Base-by-base conservation (phyloP, 2,888 invertebrate genomes). In the Portevinia maculata region DNA sequence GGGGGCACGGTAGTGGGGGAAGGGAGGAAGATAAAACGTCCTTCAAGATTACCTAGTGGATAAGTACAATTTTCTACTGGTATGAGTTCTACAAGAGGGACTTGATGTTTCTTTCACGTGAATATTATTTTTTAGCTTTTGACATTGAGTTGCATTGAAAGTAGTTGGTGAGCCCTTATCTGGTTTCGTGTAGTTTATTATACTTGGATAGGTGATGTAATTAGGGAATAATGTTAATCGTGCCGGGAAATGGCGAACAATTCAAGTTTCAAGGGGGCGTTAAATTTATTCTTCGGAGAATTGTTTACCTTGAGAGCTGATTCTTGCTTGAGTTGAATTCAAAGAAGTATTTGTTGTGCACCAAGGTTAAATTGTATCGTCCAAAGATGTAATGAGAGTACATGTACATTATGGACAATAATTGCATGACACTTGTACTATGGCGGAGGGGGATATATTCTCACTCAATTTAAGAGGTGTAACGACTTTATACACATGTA, bases 131-230 rank as follows among this genome's bases (percentile, higher is more conserved):
- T 64, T 48, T 34, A 13, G 15, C 5, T 24, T 24, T 24, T 24
- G 24, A 24, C 24, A 2, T 17, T 19, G 46, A 17, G 50, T 48
- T 21, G 15, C 34, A 24, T 57, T 57, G 9, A 37, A 34, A 48
- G n/a, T n/a, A n/a, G 62, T 48, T 62, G 21, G 24, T 24, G 11
- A 21, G 24, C 9, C 34, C 34, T 62, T 62, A 62, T 48, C 62
- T 62, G 21, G 13, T 62, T 48, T 21, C 21, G 15, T 62, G 48
- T 24, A 19, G 48, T 21, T 62, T 34, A 48, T 62, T 3, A 2
- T 5, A 3, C 46, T 46, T 34, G 32, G 11, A 15, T 24, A 32
- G 34, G 24, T 32, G 48, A 48, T 62, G 24, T 34, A 19, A 21
- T 48, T 15, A 13, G 0, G 13, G 48, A 21, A 41, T 19, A 6